Percentiles rank a stretch among this genome's conserved stretches.
phyloP scores from a whole-genome alignment of 2,888 invertebrate genomes.

The Clunio marinus region DNA sequence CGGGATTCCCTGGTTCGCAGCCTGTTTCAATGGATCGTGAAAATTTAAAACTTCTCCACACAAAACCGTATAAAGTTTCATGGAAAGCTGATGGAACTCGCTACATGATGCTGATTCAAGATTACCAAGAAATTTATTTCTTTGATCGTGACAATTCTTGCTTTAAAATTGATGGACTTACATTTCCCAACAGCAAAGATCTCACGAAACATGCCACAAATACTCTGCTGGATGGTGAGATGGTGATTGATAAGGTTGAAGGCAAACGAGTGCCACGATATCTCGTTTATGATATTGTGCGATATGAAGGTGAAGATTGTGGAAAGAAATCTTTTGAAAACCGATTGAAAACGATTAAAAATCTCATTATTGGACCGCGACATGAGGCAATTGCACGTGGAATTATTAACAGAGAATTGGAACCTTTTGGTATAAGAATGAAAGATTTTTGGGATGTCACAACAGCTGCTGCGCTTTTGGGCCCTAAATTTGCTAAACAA shows the following conservation, averaged over 20 bases:
- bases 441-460: slow-evolving; percentile 90
- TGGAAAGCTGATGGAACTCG: slow-evolving; percentile 99
- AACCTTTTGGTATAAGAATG: slow-evolving; percentile 85
- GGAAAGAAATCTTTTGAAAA: slow-evolving; percentile 72
- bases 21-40: slow-evolving; percentile 91
- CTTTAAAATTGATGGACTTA: slow-evolving; percentile 75
- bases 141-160: slow-evolving; percentile 92
- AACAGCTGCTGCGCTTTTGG: slow-evolving; percentile 64
- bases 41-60: slow-evolving; percentile 70
- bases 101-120: slow-evolving; percentile 95
- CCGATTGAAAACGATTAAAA: slow-evolving; percentile 72
- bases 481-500: slow-evolving; percentile 79
- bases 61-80: slow-evolving; percentile 89
- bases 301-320: slow-evolving; percentile 73
- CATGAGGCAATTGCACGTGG: slow-evolving; percentile 72
- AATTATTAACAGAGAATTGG: slow-evolving; percentile 65
- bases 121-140: slow-evolving; percentile 80
- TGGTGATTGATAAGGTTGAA: slow-evolving; percentile 86
- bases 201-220: slow-evolving; percentile 65
- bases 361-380: slow-evolving; percentile 64
- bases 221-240: slow-evolving; percentile 93
- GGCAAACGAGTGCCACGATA: slow-evolving; percentile 78
- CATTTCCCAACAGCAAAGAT: slow-evolving; percentile 74
- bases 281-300: slow-evolving; percentile 90
- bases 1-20: slow-evolving; percentile 93